These are phyloP conservation scores for Lysiphlebus fabarum DNA, from an alignment of 1,140 invertebrate genomes.

Conservation along the genomic window DNA sequence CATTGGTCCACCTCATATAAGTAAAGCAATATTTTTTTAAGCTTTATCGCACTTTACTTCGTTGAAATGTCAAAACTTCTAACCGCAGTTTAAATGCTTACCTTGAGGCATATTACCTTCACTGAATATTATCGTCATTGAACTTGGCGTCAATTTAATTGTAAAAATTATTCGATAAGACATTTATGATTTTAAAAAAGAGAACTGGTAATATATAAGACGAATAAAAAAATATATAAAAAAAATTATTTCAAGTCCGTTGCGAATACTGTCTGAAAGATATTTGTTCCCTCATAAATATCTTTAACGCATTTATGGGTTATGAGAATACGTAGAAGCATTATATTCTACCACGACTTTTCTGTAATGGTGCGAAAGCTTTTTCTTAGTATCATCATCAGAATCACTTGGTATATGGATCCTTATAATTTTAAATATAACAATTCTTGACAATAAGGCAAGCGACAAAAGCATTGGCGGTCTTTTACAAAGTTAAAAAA, in stretches of 20 bases:
- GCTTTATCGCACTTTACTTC: constrained; percentile 43
- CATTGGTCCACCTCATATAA: constrained; percentile 1
- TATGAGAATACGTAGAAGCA: not conserved
- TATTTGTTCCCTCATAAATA: not conserved
- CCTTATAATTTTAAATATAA: not conserved
- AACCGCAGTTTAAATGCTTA: constrained; percentile 18
- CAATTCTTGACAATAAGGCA: too few relatives aligned
- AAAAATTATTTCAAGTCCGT: not conserved
- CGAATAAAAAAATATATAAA: not conserved
- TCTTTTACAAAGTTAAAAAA: too few relatives aligned
- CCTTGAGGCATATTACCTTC: constrained; percentile 1
- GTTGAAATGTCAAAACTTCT: constrained; percentile 26
- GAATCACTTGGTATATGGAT: not conserved
- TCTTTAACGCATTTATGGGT: not conserved
- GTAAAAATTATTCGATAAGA: not conserved
- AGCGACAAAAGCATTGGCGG: too few relatives aligned
- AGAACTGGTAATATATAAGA: not conserved
- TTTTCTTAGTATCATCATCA: not conserved
- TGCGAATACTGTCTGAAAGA: constrained; percentile 8
- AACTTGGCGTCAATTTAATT: not conserved
- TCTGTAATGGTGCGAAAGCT: constrained; percentile 8
- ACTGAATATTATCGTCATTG: constrained; percentile 5
- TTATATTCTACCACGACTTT: not conserved
- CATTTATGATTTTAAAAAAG: not conserved
- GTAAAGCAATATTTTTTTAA: constrained; percentile 41